phyloP scores from a whole-genome alignment of 2,113 vertebrate genomes.

The Melanocharis versteri region DNA sequence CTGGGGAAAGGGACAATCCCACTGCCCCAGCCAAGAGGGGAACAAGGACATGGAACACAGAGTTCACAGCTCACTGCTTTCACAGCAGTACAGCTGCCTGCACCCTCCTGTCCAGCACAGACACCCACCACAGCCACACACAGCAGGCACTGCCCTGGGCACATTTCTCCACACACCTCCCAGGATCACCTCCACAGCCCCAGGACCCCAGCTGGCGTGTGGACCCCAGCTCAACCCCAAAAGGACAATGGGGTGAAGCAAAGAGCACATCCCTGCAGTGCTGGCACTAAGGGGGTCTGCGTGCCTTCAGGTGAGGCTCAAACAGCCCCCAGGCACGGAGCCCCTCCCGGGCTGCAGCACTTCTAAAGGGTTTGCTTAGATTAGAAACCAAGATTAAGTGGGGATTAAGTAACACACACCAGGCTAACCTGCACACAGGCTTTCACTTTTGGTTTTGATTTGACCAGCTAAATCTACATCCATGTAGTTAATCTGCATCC shows the following conservation, averaged over 20 bases:
- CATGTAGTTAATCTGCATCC: rapidly evolving
- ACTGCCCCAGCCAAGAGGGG: neutral
- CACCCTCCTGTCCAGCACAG: neutral
- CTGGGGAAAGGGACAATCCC: neutral
- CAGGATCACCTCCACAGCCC: neutral
- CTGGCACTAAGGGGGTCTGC: neutral
- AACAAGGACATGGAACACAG: neutral
- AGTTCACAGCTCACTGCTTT: neutral
- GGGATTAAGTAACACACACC: neutral
- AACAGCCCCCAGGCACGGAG: neutral
- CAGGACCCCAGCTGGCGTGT: neutral
- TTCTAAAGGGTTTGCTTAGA: neutral
- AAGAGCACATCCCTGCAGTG: neutral
- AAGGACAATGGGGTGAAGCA: neutral
- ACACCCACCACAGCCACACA: too few species aligned
- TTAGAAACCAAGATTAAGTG: constrained; percentile 16
- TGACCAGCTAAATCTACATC: neutral
- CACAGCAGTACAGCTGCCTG: neutral
- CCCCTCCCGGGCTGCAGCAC: neutral
- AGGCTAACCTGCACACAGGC: neutral
- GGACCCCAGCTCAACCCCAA: neutral
- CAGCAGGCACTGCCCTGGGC: neutral
- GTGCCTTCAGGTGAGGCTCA: neutral
- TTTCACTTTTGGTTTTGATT: constrained; percentile 27
- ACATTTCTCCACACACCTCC: neutral